Conservation (phyloP, 1,140 invertebrate genomes). For the Pristionchus pacificus region DNA sequence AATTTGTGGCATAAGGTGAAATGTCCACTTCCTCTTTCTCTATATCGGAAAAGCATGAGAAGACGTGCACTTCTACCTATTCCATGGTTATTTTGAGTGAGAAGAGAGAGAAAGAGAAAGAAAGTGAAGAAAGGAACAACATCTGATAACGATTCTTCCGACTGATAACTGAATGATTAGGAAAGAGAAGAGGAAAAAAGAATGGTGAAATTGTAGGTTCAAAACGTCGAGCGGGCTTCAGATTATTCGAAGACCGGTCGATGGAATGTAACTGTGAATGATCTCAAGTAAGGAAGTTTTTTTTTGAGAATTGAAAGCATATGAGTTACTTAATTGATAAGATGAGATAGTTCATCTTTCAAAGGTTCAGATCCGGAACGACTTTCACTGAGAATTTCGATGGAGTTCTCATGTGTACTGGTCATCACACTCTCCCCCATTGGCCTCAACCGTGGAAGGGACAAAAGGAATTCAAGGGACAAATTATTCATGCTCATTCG, state of each 20-base stretch:
- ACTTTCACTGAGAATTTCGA: constrained; percentile 54
- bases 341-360: too few species aligned
- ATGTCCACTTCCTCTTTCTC: not conserved
- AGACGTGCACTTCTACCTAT: too few species aligned
- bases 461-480: constrained; percentile 58
- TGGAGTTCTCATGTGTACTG: constrained; percentile 30
- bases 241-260: constrained; percentile 32
- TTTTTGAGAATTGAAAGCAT: too few species aligned
- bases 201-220: too few species aligned
- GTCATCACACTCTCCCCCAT: constrained; percentile 30
- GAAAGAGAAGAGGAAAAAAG: too few species aligned
- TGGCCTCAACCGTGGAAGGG: constrained; percentile 19
- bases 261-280: not conserved
- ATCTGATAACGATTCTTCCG: too few species aligned
- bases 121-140: too few species aligned
- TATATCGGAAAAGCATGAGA: too few species aligned
- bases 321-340: too few species aligned
- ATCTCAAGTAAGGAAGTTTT: not conserved
- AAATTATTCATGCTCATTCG: constrained; percentile 59
- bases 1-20: constrained; percentile 38
- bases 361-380: constrained; percentile 2
- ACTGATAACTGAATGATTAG: too few species aligned
- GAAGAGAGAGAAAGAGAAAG: too few species aligned
- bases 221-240: not conserved
- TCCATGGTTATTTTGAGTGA: too few species aligned